Percentiles rank a stretch among this genome's conserved stretches.
These are phyloP conservation scores for Corapipo altera DNA, from an alignment of 2,113 vertebrate species.

Conservation along the genomic window DNA sequence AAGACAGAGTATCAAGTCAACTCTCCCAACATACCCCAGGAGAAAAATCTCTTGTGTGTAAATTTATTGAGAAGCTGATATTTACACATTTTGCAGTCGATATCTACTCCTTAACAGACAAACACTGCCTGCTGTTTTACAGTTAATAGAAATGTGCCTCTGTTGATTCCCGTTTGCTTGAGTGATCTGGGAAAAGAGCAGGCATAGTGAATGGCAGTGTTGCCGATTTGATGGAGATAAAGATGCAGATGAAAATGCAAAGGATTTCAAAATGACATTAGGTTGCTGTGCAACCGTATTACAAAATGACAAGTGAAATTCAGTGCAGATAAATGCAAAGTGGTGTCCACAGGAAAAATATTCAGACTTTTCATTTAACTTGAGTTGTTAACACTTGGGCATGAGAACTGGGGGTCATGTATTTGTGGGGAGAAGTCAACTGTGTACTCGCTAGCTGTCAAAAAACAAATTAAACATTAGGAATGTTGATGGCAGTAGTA, in stretches of 20 bases:
- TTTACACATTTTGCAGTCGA: neutral
- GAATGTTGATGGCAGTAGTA: neutral
- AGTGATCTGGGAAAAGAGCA: neutral
- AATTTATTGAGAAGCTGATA: neutral
- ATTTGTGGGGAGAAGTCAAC: constrained; percentile 3
- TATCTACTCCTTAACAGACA: neutral
- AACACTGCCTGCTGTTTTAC: neutral
- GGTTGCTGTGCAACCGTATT: constrained; percentile 39
- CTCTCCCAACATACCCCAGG: neutral
- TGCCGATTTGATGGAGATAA: constrained; percentile 15
- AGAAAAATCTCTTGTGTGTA: neutral
- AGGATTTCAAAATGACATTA: constrained; percentile 16
- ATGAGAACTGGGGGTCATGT: neutral
- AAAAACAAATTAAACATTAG: constrained; percentile 18
- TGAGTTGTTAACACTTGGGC: neutral
- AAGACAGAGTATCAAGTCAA: neutral
- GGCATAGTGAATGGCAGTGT: neutral
- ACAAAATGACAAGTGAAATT: constrained; percentile 13
- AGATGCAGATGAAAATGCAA: constrained; percentile 20
- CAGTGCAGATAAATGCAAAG: neutral
- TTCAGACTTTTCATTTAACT: constrained; percentile 4
- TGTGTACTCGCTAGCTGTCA: neutral
- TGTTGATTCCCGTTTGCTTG: neutral
- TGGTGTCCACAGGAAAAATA: constrained; percentile 33
- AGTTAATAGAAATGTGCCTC: constrained; percentile 13